A percentile compares a stretch with the other conserved stretches of the same genome.
phyloP scores from a whole-genome alignment of 2,888 invertebrate species.

The Himalopsyche anomala region DNA sequence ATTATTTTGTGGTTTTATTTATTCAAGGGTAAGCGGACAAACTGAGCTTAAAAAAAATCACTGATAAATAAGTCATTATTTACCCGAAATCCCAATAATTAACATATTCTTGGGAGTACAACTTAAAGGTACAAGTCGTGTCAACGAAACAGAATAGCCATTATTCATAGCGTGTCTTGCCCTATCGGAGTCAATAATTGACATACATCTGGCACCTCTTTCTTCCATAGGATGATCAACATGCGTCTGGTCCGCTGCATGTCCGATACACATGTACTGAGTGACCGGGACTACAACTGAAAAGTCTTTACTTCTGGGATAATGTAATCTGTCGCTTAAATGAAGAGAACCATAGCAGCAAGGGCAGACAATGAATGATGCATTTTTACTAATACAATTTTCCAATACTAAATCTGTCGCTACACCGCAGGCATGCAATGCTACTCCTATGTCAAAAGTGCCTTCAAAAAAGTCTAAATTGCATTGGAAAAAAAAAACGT shows the following conservation, averaged over 20 bases:
- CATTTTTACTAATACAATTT: conserved; percentile 85
- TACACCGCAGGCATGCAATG: conserved; percentile 95
- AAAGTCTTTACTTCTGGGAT: conserved; percentile 87
- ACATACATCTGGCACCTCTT: conserved; percentile 92
- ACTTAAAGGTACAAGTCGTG: conserved; percentile 85
- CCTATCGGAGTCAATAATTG: conserved; percentile 91
- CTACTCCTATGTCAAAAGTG: conserved; percentile 89
- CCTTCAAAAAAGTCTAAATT: conserved; percentile 93
- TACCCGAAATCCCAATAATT: conserved; percentile 78
- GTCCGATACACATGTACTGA: conserved; percentile 89
- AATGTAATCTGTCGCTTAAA: conserved; percentile 86
- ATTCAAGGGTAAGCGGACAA: too few species aligned
- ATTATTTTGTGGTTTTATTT: too few species aligned
- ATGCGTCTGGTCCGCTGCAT: conserved; percentile 95
- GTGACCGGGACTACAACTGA: conserved; percentile 72
- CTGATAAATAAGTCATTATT: background rate
- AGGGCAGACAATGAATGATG: conserved; percentile 92
- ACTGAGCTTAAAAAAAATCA: too few species aligned
- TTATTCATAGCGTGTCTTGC: conserved; percentile 84
- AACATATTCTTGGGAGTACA: conserved; percentile 96
- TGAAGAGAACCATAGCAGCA: conserved; percentile 96
- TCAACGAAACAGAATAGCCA: conserved; percentile 86
- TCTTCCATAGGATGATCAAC: conserved; percentile 81
- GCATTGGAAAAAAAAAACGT: conserved; percentile 89
- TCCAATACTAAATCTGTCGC: conserved; percentile 95